phyloP scores from a whole-genome alignment of 2,888 invertebrate genomes.

The Ichneumoninae sp. region DNA sequence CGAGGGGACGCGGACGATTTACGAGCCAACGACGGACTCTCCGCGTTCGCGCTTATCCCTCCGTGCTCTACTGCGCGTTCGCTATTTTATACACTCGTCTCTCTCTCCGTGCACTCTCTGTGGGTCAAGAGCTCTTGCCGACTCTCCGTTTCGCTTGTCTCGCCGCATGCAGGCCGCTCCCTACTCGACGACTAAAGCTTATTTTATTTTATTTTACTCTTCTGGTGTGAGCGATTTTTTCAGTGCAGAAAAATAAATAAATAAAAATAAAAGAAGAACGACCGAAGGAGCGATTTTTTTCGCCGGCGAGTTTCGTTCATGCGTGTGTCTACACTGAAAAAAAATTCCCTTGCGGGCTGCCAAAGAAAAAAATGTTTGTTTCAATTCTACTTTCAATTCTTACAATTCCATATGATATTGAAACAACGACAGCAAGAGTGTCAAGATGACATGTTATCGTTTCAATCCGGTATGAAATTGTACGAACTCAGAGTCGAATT shows the following conservation, averaged over 20 bases:
- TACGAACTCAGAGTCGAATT: too few relatives aligned
- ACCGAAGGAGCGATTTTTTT: not conserved
- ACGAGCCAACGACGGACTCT: constrained; percentile 42
- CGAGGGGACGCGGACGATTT: constrained; percentile 40
- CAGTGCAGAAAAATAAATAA: not conserved
- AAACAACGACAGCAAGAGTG: too few relatives aligned
- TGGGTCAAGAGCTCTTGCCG: constrained; percentile 48
- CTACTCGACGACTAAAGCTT: constrained; percentile 40
- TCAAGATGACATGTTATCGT: too few relatives aligned
- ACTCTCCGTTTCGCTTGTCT: constrained; percentile 46
- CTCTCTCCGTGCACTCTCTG: constrained; percentile 17
- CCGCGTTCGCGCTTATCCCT: constrained; percentile 8
- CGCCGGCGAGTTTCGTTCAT: not conserved
- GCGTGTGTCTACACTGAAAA: not conserved
- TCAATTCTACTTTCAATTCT: too few relatives aligned
- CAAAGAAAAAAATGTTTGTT: too few relatives aligned
- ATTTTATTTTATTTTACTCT: constrained; percentile 52
- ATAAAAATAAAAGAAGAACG: not conserved
- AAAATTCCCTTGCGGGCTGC: too few relatives aligned
- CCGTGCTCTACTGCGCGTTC: constrained; percentile 2
- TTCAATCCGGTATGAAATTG: too few relatives aligned
- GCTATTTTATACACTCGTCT: constrained; percentile 10
- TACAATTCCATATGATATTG: too few relatives aligned
- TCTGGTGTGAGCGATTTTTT: not conserved
- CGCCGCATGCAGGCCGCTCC: constrained; percentile 8